Conservation (phyloP, 2,797 vertebrate species). For the Anisognathus igniventris region DNA sequence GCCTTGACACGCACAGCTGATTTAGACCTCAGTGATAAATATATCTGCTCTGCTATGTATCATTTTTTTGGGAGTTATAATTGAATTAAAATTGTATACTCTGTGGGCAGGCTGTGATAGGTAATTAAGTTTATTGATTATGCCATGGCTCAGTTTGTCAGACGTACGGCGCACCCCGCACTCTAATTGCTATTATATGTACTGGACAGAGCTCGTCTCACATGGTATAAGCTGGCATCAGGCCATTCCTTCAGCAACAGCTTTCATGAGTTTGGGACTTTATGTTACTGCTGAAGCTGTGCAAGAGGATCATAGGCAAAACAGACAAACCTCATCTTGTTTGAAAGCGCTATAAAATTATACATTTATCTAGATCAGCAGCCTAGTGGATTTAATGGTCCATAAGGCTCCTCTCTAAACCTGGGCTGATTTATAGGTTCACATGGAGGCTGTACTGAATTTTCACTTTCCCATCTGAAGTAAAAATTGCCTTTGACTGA, state of each 20-base stretch:
- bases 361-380: neutral
- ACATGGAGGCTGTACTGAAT: neutral
- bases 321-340: neutral
- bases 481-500: constrained; percentile 10
- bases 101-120: constrained; percentile 56
- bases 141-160: constrained; percentile 45
- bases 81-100: constrained; percentile 67
- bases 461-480: neutral
- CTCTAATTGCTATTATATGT: constrained; percentile 30
- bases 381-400: neutral
- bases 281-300: neutral
- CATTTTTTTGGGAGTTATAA: constrained; percentile 56
- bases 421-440: neutral
- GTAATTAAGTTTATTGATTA: constrained; percentile 71
- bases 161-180: neutral
- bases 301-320: neutral
- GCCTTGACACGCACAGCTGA: constrained; percentile 49
- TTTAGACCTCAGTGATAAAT: constrained; percentile 64
- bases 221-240: constrained; percentile 18
- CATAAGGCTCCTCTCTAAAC: neutral
- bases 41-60: constrained; percentile 16
- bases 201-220: constrained; percentile 16
- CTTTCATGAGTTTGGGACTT: neutral
- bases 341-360: constrained; percentile 20
- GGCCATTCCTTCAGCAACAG: constrained; percentile 7